Base-by-base conservation (phyloP, 1,140 invertebrate genomes). In the Hypothenemus hampei region DNA sequence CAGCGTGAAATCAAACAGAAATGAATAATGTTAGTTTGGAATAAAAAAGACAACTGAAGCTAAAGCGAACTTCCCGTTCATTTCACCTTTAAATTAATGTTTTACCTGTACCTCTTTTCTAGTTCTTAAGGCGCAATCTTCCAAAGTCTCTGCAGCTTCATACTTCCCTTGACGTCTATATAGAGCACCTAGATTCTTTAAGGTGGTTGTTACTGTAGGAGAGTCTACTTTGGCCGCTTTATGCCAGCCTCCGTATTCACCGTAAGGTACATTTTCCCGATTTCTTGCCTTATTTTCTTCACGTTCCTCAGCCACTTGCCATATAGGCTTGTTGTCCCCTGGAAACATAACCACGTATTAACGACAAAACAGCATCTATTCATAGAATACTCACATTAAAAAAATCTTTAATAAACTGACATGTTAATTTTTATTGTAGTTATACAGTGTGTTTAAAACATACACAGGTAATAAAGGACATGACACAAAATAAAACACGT, bases 181-280 rank as follows among this genome's bases (percentile, higher is more conserved):
- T 8, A 99, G 81, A 2, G 95, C 95, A 13, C 94, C 95, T 16
- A 99, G 80, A 77, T 99, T 99, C 75, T 93, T 97, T 43, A 98
- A 73, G 0, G 95, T 98, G 3, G 94, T 98, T 10, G 93, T 97
- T 4, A 98, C 93, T 2, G 95, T 97, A 0, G 94, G 94, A 21
- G 92, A 96, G 71, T 98, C 94, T 37, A 97, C 93, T 79, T 97
- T 98, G n/a, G 93, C 92, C 23, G 94, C 92, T 76, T 98, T 98
- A 67, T 98, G 93, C 94, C 94, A 98, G 2, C 91, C 92, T 16
- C 93, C 93, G 68, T 97, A 97, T 67, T 98, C 94, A 5, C 89
- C 89, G 64, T 93, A 94, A 0, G 91, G 89, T 16, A 84, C 86
- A 63, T 90, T 91, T 65, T 95, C 93, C 67, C 90, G 88, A 69